These are phyloP conservation scores for Crotalus viridis DNA, from an alignment of 2,113 vertebrate species.

Conservation along the genomic window DNA sequence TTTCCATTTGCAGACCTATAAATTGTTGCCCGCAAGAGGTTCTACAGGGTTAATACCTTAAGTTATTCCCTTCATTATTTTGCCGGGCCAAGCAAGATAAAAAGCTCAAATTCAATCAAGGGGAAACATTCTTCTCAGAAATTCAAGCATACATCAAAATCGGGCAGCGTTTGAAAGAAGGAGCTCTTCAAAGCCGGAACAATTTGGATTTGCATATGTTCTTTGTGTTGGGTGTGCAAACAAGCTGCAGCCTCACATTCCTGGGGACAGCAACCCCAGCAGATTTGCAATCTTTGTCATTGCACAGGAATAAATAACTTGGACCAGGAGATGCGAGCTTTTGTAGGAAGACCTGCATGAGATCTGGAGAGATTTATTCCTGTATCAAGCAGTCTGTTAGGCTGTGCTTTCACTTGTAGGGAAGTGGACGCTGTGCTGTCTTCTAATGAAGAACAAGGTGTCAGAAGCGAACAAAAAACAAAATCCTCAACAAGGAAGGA, in stretches of 20 bases:
- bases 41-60: constrained; percentile 11
- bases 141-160: constrained; percentile 3
- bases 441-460: neutral
- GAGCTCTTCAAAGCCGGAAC: constrained; percentile 14
- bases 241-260: neutral
- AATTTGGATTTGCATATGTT: constrained; percentile 24
- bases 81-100: neutral
- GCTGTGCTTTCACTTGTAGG: constrained; percentile 36
- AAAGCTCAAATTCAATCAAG: constrained; percentile 5
- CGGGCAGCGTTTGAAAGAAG: constrained; percentile 24
- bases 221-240: neutral
- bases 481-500: neutral
- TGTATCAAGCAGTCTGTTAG: neutral
- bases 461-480: neutral
- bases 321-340: neutral
- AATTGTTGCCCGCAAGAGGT: neutral
- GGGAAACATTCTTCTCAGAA: neutral
- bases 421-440: neutral
- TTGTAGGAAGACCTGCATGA: constrained; percentile 3
- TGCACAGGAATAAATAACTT: constrained; percentile 13
- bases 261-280: neutral
- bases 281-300: constrained; percentile 27
- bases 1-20: neutral
- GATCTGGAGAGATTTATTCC: neutral
- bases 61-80: neutral